phyloP scores from a whole-genome alignment of 2,888 invertebrate species.

The Eulithis prunata region DNA sequence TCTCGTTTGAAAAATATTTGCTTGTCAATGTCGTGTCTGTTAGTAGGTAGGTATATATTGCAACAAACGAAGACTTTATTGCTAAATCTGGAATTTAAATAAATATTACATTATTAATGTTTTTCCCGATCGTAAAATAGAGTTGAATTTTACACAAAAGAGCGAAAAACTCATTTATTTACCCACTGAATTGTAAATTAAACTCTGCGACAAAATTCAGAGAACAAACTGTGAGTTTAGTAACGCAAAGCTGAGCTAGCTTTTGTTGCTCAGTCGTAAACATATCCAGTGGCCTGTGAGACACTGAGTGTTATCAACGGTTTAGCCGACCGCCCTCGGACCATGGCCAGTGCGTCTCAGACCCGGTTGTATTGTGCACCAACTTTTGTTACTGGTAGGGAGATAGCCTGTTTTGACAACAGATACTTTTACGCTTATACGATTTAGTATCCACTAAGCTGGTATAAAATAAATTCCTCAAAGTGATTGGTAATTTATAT shows the following conservation, averaged over 20 bases:
- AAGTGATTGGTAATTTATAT: too few relatives aligned
- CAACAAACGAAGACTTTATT: too few relatives aligned
- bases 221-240: slow-evolving; percentile 39
- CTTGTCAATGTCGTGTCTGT: too few relatives aligned
- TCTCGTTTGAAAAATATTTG: too few relatives aligned
- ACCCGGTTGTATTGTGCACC: slow-evolving; percentile 62
- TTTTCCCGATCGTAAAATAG: background rate
- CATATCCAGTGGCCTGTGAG: slow-evolving; percentile 47
- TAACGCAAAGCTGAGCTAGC: slow-evolving; percentile 32
- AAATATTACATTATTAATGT: too few relatives aligned
- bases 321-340: slow-evolving; percentile 49
- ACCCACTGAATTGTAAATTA: slow-evolving; percentile 34
- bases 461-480: too few relatives aligned
- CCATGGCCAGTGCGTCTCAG: slow-evolving; percentile 68
- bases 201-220: slow-evolving; percentile 37
- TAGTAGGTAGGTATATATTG: too few relatives aligned
- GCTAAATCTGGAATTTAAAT: too few relatives aligned
- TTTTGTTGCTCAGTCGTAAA: slow-evolving; percentile 41
- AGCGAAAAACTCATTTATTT: slow-evolving; percentile 30
- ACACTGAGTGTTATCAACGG: slow-evolving; percentile 52
- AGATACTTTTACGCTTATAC: too few relatives aligned
- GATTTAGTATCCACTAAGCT: too few relatives aligned
- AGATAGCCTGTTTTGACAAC: slow-evolving; percentile 6
- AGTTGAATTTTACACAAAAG: slow-evolving; percentile 23
- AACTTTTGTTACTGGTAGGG: slow-evolving; percentile 61